A percentile compares a stretch with the other conserved stretches of the same genome.
Conservation (phyloP, 2,113 vertebrate species). For the Zapornia atra region DNA sequence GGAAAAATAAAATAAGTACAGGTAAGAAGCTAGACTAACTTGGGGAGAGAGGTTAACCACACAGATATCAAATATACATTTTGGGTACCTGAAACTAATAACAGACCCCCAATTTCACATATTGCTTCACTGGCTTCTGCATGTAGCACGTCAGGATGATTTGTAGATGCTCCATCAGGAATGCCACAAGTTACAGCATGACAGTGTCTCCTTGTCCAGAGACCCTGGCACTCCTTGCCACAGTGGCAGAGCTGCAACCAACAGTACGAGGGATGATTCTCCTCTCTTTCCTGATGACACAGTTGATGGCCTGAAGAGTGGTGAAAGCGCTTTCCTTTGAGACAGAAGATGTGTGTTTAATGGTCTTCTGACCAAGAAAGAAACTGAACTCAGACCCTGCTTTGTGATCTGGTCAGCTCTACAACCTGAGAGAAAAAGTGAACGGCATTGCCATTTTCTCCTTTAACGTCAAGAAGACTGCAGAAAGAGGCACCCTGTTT, state of each 20-base stretch:
- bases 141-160: background rate
- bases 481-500: background rate
- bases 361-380: background rate
- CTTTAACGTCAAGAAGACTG: background rate
- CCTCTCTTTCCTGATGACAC: background rate
- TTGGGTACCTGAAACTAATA: background rate
- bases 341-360: background rate
- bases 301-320: background rate
- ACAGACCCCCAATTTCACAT: background rate
- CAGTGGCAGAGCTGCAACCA: rapidly evolving
- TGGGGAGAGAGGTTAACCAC: background rate
- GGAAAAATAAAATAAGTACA: background rate
- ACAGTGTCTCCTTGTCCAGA: background rate
- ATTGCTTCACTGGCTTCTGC: background rate
- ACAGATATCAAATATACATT: rapidly evolving
- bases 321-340: background rate
- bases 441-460: background rate
- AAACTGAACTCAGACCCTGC: background rate
- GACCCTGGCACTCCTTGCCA: background rate
- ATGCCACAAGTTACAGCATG: background rate
- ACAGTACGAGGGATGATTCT: background rate
- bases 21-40: background rate
- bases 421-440: background rate
- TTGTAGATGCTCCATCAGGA: background rate
- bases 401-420: background rate